These are phyloP conservation scores for Thamnophis sirtalis DNA, from an alignment of 2,113 vertebrate species.

Conservation along the genomic window DNA sequence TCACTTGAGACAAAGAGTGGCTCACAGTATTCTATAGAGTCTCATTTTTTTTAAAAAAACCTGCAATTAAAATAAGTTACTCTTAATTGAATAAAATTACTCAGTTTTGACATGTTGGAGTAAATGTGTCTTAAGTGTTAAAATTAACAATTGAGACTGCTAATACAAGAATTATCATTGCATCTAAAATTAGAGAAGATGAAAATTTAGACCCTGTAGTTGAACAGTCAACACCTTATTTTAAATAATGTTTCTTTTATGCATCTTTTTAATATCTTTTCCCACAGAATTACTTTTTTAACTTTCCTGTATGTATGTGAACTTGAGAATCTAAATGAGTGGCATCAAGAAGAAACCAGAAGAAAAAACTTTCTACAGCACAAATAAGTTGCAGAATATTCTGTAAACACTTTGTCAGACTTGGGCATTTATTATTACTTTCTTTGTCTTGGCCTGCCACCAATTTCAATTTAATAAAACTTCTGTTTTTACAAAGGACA, in stretches of 20 bases:
- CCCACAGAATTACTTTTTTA: constrained; percentile 11
- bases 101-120: not conserved
- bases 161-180: constrained; percentile 20
- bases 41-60: constrained; percentile 22
- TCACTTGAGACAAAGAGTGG: constrained; percentile 17
- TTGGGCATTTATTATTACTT: constrained; percentile 31
- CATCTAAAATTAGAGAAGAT: constrained; percentile 11
- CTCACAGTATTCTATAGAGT: constrained; percentile 31
- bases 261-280: constrained; percentile 15
- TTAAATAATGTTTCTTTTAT: constrained; percentile 22
- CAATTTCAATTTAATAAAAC: constrained; percentile 35
- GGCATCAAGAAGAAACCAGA: constrained; percentile 4
- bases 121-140: not conserved
- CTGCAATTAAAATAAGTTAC: constrained; percentile 52
- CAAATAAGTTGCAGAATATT: constrained; percentile 41
- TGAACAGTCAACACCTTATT: constrained; percentile 56
- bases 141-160: not conserved
- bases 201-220: constrained; percentile 23
- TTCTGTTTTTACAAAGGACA: constrained; percentile 46
- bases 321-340: not conserved
- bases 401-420: not conserved
- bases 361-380: constrained; percentile 56
- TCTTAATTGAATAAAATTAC: constrained; percentile 15
- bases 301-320: not conserved
- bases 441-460: constrained; percentile 43